Evolutionary conservation across 2,113 vertebrate genomes (phyloP).

Genomic region (Phrynocephalus versicolor): DNA sequence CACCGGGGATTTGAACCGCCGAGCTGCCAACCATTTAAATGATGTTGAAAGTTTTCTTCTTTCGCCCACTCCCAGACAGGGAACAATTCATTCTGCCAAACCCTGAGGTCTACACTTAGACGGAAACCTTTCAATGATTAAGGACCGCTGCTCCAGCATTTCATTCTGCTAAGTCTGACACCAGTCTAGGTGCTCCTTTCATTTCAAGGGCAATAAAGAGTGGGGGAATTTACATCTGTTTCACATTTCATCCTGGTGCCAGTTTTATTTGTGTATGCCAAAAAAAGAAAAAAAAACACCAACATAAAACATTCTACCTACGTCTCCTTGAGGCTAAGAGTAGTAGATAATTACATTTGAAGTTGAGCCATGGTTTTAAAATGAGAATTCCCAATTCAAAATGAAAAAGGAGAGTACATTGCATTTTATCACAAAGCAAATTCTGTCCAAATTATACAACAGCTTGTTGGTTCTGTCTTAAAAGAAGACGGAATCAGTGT

Average conservation of each 20-base stretch:
- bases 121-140: slow-evolving; percentile 3
- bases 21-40: not conserved
- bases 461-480: not conserved
- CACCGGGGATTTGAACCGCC: too few relatives aligned
- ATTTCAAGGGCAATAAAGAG: not conserved
- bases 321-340: slow-evolving; percentile 52
- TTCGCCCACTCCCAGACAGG: slow-evolving; percentile 26
- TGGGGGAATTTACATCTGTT: not conserved
- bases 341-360: slow-evolving; percentile 60
- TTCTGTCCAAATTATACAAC: not conserved
- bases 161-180: slow-evolving; percentile 23
- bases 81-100: slow-evolving; percentile 47
- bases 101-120: slow-evolving; percentile 4
- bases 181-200: not conserved
- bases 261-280: not conserved
- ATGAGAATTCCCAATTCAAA: slow-evolving; percentile 47
- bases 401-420: slow-evolving; percentile 41
- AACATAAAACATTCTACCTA: slow-evolving; percentile 43
- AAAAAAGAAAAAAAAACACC: not conserved
- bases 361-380: slow-evolving; percentile 60
- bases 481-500: slow-evolving; percentile 1
- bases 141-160: not conserved
- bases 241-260: not conserved
- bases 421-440: slow-evolving; percentile 19
- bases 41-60: not conserved